Conservation (phyloP, 2,113 vertebrate genomes). For the Dasyurus viverrinus region DNA sequence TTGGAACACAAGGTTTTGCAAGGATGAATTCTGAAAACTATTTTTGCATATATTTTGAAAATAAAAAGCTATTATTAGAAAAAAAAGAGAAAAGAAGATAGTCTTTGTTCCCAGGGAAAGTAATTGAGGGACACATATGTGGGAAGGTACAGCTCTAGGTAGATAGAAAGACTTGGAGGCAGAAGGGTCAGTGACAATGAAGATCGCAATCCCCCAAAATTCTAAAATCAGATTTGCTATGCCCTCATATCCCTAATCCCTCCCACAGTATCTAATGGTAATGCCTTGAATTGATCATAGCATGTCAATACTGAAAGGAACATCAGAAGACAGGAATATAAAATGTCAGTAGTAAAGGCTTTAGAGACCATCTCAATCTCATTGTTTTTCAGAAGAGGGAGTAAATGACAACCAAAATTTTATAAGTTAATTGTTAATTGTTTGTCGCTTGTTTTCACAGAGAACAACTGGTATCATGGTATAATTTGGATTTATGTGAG, state of each 20-base stretch:
- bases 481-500: too few species aligned
- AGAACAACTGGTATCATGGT: too few species aligned
- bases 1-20: too few species aligned
- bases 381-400: background rate
- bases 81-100: too few species aligned
- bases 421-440: background rate
- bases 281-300: too few species aligned
- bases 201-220: background rate
- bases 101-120: too few species aligned
- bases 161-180: background rate
- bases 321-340: background rate
- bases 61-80: too few species aligned
- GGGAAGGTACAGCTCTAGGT: too few species aligned
- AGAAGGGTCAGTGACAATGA: background rate
- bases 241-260: background rate
- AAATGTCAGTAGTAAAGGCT: background rate
- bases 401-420: background rate
- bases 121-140: too few species aligned
- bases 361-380: background rate
- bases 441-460: too few species aligned
- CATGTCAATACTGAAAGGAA: background rate
- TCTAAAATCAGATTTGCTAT: background rate
- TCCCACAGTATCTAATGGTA: background rate
- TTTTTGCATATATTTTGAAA: too few species aligned
- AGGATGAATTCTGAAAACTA: too few species aligned